Evolutionary conservation across 2,888 invertebrate genomes (phyloP).

Genomic region (Apamea crenata): DNA sequence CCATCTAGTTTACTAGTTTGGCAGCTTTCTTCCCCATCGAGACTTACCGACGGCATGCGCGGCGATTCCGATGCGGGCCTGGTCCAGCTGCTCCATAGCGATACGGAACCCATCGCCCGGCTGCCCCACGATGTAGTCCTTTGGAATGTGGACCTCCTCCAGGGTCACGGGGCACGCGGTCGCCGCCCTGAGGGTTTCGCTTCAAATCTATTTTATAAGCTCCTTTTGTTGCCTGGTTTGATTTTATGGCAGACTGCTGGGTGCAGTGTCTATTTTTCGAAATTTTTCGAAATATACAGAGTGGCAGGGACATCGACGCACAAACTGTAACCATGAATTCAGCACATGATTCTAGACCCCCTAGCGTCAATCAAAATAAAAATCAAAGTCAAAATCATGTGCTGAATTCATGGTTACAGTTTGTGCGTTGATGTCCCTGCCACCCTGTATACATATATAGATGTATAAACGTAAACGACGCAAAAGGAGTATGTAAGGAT

Average conservation of each 20-base stretch:
- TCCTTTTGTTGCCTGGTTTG: conserved; percentile 64
- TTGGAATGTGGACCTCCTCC: conserved; percentile 91
- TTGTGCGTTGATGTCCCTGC: too few relatives aligned
- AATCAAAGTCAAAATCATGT: too few relatives aligned
- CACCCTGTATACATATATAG: too few relatives aligned
- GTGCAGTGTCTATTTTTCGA: conserved; percentile 38
- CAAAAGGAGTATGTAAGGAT: too few relatives aligned
- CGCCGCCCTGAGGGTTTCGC: conserved; percentile 89
- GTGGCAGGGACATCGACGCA: too few relatives aligned
- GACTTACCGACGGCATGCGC: conserved; percentile 92
- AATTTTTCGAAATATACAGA: background rate
- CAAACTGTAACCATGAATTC: too few relatives aligned
- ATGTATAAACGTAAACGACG: too few relatives aligned
- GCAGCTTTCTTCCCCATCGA: background rate
- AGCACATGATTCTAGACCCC: too few relatives aligned
- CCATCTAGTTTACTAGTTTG: background rate
- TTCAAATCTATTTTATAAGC: conserved; percentile 78
- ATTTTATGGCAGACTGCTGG: conserved; percentile 22
- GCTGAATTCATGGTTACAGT: too few relatives aligned
- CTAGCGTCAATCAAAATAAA: too few relatives aligned
- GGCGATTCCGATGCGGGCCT: conserved; percentile 94
- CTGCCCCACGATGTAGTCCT: conserved; percentile 87
- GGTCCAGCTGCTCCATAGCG: conserved; percentile 93
- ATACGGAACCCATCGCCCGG: conserved; percentile 93
- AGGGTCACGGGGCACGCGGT: conserved; percentile 93